Evolutionary conservation across 2,113 vertebrate genomes (phyloP).

Genomic region (Prunella fulvescens): DNA sequence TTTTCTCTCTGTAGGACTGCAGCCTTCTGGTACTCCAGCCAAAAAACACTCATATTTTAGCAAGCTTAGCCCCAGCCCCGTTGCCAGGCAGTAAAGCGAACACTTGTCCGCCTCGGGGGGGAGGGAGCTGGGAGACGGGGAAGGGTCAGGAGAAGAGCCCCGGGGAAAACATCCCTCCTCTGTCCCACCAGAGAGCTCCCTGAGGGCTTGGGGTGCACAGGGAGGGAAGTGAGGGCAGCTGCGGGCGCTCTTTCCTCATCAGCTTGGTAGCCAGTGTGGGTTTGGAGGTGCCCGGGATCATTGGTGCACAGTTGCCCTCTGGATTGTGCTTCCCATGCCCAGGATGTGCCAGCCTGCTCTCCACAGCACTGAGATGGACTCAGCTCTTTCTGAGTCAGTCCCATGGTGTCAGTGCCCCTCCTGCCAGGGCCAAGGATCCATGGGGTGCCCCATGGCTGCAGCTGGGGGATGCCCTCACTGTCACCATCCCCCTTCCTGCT

Average conservation of each 20-base stretch:
- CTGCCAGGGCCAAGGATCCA: fast-evolving
- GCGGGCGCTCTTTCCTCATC: neutral
- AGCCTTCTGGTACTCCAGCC: slow-evolving; percentile 78
- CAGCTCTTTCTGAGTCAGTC: neutral
- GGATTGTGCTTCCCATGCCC: neutral
- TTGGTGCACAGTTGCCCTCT: neutral
- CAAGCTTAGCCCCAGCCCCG: slow-evolving; percentile 77
- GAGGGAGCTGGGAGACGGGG: slow-evolving; percentile 31
- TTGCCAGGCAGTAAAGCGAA: slow-evolving; percentile 84
- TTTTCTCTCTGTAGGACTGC: slow-evolving; percentile 84
- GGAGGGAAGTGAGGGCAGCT: fast-evolving
- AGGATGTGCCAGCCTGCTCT: neutral
- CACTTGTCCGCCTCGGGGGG: slow-evolving; percentile 73
- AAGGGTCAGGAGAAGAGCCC: slow-evolving; percentile 66
- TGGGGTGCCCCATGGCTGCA: fast-evolving
- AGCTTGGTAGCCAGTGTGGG: neutral
- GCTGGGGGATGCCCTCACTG: neutral
- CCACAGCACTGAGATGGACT: neutral
- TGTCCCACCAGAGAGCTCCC: neutral
- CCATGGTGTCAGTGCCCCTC: neutral
- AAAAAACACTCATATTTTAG: slow-evolving; percentile 85
- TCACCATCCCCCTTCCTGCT: neutral
- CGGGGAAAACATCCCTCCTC: neutral
- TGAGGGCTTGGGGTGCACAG: neutral
- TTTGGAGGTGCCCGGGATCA: neutral